Conservation (phyloP, 2,113 vertebrate genomes). For the Paramormyrops kingsleyae region DNA sequence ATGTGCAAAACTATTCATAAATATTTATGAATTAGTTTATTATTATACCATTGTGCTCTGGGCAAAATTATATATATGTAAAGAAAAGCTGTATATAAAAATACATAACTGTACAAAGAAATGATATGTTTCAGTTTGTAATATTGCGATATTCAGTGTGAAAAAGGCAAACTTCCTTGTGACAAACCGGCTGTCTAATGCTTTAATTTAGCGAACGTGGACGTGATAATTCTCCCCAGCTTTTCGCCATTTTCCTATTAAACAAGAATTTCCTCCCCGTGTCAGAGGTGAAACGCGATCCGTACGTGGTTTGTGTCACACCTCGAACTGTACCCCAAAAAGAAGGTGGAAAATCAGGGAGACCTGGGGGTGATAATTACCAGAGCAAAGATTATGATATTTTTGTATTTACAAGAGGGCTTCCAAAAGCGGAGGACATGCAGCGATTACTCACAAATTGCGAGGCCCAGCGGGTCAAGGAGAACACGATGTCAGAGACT, state of each 20-base stretch:
- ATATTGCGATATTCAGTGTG: neutral
- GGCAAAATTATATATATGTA: neutral
- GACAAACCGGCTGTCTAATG: neutral
- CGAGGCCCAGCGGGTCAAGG: slow-evolving; percentile 78
- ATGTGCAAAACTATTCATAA: neutral
- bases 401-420: slow-evolving; percentile 43
- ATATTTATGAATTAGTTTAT: neutral
- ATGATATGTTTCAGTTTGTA: neutral
- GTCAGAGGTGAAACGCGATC: slow-evolving; percentile 23
- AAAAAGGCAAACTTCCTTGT: neutral
- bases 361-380: slow-evolving; percentile 13
- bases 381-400: slow-evolving; percentile 29
- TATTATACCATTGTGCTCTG: neutral
- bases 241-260: slow-evolving; percentile 33
- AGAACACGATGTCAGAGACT: slow-evolving; percentile 65
- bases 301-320: slow-evolving; percentile 21
- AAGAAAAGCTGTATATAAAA: neutral
- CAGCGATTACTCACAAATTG: slow-evolving; percentile 68
- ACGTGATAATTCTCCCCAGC: slow-evolving; percentile 25
- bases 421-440: slow-evolving; percentile 56
- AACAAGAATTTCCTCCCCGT: slow-evolving; percentile 33
- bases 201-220: neutral
- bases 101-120: neutral
- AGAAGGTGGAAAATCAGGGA: neutral
- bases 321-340: neutral